phyloP scores from a whole-genome alignment of 2,888 invertebrate species.

The Teleogryllus oceanicus region DNA sequence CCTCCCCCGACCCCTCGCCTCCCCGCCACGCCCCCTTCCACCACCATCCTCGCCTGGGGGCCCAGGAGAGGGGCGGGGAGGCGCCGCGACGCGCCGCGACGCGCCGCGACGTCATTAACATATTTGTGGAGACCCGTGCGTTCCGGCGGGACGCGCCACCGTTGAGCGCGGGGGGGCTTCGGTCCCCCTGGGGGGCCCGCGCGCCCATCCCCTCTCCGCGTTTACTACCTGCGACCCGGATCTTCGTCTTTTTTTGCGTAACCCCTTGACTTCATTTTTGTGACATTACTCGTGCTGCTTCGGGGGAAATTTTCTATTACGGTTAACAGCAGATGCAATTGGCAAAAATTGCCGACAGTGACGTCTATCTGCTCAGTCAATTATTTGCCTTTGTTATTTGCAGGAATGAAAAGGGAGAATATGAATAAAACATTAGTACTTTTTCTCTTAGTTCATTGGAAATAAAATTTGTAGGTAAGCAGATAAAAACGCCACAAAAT shows the following conservation, averaged over 20 bases:
- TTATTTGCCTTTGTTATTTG: no score
- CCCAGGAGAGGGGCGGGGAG: neutral
- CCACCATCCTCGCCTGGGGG: neutral
- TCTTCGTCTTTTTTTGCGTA: neutral
- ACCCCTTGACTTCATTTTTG: neutral
- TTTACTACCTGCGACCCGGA: constrained; percentile 10
- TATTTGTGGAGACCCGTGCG: neutral
- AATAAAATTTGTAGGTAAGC: no score
- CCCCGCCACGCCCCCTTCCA: neutral
- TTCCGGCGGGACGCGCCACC: neutral
- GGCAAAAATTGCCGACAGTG: no score
- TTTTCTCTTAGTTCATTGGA: no score
- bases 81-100: neutral
- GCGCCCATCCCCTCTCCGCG: neutral
- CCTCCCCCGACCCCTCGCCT: neutral
- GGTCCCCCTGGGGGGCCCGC: neutral
- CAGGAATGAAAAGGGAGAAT: no score
- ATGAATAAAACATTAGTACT: no score
- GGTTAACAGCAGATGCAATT: no score
- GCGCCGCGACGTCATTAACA: neutral
- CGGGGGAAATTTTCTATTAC: no score
- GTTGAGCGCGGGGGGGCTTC: neutral
- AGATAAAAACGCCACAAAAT: no score
- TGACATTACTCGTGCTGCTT: neutral
- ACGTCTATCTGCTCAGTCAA: no score